Base-by-base conservation (phyloP, 2,888 invertebrate species). In the Nomada fucata region DNA sequence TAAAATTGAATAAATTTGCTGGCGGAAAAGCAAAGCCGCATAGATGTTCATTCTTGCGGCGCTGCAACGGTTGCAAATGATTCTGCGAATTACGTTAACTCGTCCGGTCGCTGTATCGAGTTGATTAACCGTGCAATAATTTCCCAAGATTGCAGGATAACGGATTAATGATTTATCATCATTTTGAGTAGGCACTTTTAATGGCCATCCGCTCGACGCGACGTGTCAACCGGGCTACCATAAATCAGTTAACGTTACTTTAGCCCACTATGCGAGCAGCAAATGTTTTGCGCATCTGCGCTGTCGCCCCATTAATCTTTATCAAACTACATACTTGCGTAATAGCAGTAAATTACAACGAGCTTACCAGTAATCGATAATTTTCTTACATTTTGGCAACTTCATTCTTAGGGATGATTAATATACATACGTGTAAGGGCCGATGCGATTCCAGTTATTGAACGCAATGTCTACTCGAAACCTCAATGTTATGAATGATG, bases 161-260 rank as follows among this genome's bases (percentile, higher is more conserved):
- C 76, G 72, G 55, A 20, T 72, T 65, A 72, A 82, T 82, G 83
- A 86, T 86, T 84, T 84, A 86, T 83, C 67, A 59, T 74, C 63
- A 10, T 69, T 15, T 36, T 50, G 63, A 73, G 76, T 55, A 59
- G 52, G 10, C 59, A 63, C 65, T 69, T 65, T 77, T 74, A 70
- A 68, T 53, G 55, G 78, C 52, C 47, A 59, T 85, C 47, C 68
- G 42, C 47, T 59, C 47, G 61, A 55, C 20, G 36, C 36, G 36
- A 36, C 36, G 11, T 50, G 69, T 61, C 68, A 59, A 75, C 50
- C 23, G 23, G 23, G 50, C 57, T 61, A 60, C 18, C 60, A 64
- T 86, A 86, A 82, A 86, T 86, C 82, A 76, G 71, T 72, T 67
- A 67, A 72, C 53, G 64, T 68, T 64, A 52, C 76, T 73, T 77